These are phyloP conservation scores for Garrulus glandarius DNA, from an alignment of 2,797 vertebrate genomes.

Conservation along the genomic window DNA sequence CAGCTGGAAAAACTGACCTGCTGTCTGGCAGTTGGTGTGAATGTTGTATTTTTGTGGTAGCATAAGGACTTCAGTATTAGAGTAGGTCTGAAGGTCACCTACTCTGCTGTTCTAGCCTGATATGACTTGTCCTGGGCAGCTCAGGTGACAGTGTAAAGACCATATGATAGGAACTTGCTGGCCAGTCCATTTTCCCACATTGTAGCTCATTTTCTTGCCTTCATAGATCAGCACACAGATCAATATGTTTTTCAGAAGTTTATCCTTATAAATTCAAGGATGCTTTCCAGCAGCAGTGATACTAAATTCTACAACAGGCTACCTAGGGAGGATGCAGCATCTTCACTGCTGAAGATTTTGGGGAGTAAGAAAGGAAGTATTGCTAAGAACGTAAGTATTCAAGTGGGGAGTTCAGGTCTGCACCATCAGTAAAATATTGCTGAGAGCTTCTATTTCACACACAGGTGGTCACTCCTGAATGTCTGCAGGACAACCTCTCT, in stretches of 20 bases:
- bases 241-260: not conserved
- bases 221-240: not conserved
- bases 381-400: not conserved
- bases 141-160: not conserved
- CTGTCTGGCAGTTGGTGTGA: not conserved
- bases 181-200: not conserved
- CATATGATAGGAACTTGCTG: not conserved
- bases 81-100: not conserved
- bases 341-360: not conserved
- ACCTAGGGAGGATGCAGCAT: not conserved
- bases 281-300: not conserved
- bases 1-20: slow-evolving; percentile 22
- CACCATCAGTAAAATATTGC: not conserved
- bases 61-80: not conserved
- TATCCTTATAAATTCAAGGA: not conserved
- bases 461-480: not conserved
- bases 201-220: not conserved
- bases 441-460: not conserved
- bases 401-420: not conserved
- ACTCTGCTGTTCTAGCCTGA: not conserved
- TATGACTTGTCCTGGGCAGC: not conserved
- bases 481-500: not conserved
- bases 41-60: not conserved
- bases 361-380: not conserved
- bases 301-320: not conserved